Evolutionary conservation across 1,140 invertebrate genomes (phyloP), one percentile per base, ranked within the genome.

Genomic region (Brevipalpus yothersi): DNA sequence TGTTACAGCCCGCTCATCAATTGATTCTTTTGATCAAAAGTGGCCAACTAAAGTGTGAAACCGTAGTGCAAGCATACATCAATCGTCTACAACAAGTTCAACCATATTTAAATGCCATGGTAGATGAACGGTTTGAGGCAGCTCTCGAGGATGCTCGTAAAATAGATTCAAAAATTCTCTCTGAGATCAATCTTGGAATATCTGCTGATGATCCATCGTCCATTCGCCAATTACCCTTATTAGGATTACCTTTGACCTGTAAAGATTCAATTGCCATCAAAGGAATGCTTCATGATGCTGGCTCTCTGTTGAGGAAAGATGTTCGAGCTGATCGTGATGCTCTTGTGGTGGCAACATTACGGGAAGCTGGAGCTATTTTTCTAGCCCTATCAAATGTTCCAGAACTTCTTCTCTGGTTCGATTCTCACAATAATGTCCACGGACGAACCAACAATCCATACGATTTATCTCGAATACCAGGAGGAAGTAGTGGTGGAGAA

Each of bases 361-460:
- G 71, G 62, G 66, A 72, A 12, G 79, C 84, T n/a, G 87, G 87
- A 4, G 83, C 76, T 12, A 86, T 91, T 58, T 77, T 80, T 0
- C 67, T 88, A 1, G 74, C 80, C 49, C 77, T 85, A 0, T 86
- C 85, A 4, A 86, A 86, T 72, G 70, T 91, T 47, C 86, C 84
- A 68, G 91, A 93, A 31, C 78, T 86, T 63, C 82, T 80, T 65
- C 67, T 80, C 19, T 78, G 81, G 69, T 89, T 84, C 80, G 90
- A 94, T 71, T 83, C 82, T 9, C 77, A 78, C 55, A 95, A 95
- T 69, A 79, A 77, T 17, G 74, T 95, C 10, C 84, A 90, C 67
- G 91, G 87, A 0, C 69, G 72, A 43, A 84, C 86, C 0, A 80
- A 78, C 40, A 96, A 95, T 73, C 85, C 90, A 0, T 93, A 94